Base-by-base conservation (phyloP, 2,888 invertebrate species). In the Chrysina gloriosa region DNA sequence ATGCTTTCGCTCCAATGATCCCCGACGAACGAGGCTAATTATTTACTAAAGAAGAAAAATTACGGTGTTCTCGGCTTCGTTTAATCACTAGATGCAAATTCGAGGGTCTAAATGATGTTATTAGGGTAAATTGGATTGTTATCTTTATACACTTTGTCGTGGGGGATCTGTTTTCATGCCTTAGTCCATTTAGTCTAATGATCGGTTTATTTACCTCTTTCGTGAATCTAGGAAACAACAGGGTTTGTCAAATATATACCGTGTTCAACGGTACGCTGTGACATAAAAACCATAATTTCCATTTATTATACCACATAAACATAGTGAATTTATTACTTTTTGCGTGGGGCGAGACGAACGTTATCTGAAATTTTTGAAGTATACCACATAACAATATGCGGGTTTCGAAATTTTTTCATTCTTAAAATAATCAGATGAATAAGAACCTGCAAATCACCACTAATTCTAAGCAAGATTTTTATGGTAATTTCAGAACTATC, bases 101-200 rank as follows among this genome's bases (percentile, higher is more conserved):
- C 34, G 34, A 34, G 48, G 61, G 48, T 48, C 63, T 48, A 34
- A 63, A 67, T 61, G 63, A 63, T 61, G 61, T 67, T 67, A 67
- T 63, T 67, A 67, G 67, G 63, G 61, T 63, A 67, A 67, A 67
- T 67, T 67, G 47, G 67, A 61, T 67, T 61, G 61, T 67, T 67
- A 67, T 67, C 67, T 67, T 48, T 61, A 47, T 45, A 42, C 23
- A 56, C 42, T 47, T 48, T 50, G 63, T 50, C 45, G 61, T 42
- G 39, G 45, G 61, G 45, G 52, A 52, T 52, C 52, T 52, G 52
- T 52, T 52, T 52, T 52, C 52, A 52, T 52, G 52, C 52, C 52
- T 27, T 52, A 52, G 27, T 27, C 29, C 52, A 52, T 52, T 52
- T 52, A 52, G 52, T 29, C 27, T 52, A 52, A 52, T 52, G 52